Evolutionary conservation across 2,113 vertebrate species (phyloP), one percentile per base, ranked within the genome.

Genomic region (Prinia subflava): DNA sequence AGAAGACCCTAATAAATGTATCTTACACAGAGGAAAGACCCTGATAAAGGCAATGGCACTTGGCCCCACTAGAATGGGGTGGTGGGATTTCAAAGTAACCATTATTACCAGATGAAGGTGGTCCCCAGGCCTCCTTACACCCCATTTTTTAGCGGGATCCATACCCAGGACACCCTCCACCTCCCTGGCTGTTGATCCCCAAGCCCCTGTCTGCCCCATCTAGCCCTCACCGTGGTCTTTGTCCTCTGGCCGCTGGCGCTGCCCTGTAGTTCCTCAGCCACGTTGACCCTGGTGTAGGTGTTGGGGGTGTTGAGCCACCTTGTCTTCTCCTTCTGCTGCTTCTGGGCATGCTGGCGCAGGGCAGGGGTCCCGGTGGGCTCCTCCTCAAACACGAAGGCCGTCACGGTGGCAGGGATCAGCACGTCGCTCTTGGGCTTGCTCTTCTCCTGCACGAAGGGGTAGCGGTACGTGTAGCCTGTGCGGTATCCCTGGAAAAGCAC

Each of bases 251-350:
- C 97, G 44, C 98, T 97, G 2, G 96, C 47, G 1, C 86, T 92
- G 50, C 97, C 96, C 83, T 98, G 98, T 8, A 87, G 95, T 70
- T 98, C 98, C 57, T 98, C 98, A 0, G 98, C 98, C 94, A 99
- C 98, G 33, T 95, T 99, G 96, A 99, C 98, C 81, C 99, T 98
- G 90, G 99, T 98, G 98, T 99, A 99, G 92, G 98, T 98, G 97
- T 99, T 99, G 64, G 99, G 99, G 0, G 99, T 99, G 97, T 99
- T 99, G 88, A 99, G 99, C 99, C 99, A 99, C 30, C 99, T 98
- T 0, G 99, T 99, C 97, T 99, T 99, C 97, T 99, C 99, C 95
- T 99, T 99, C 97, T 99, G 99, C 89, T 99, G 99, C 41, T 98
- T 98, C 94, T 99, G 99, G 55, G 98, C 98, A 0, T 99, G 99